Evolutionary conservation across 2,888 invertebrate species (phyloP).

Genomic region (Cheilosia grossa): DNA sequence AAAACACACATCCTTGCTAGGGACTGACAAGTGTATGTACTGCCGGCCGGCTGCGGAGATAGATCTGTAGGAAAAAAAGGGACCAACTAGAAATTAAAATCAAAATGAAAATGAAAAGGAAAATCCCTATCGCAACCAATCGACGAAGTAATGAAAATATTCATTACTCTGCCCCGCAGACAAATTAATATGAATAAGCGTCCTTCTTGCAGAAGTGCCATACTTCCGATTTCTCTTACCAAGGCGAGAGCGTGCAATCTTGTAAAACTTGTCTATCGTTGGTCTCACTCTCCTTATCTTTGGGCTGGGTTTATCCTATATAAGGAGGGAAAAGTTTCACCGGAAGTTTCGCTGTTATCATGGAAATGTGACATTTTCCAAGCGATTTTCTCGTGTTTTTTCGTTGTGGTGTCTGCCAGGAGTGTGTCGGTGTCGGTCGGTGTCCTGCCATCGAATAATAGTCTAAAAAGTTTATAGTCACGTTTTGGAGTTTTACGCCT

Average conservation of each 20-base stretch:
- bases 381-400: constrained; percentile 48
- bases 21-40: background rate
- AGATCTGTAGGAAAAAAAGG: constrained; percentile 3
- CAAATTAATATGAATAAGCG: constrained; percentile 61
- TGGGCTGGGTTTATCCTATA: background rate
- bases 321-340: constrained; percentile 50
- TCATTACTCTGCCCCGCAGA: constrained; percentile 58
- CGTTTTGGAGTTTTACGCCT: constrained; percentile 71
- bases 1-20: background rate
- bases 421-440: constrained; percentile 8
- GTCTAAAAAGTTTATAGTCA: constrained; percentile 74
- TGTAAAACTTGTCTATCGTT: constrained; percentile 57
- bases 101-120: constrained; percentile 33
- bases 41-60: background rate
- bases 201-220: background rate
- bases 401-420: background rate
- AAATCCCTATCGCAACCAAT: constrained; percentile 60
- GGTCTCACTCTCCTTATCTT: constrained; percentile 24
- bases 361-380: constrained; percentile 70
- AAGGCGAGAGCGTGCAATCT: constrained; percentile 32
- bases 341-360: constrained; percentile 72
- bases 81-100: constrained; percentile 39
- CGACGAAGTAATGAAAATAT: constrained; percentile 66
- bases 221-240: constrained; percentile 2
- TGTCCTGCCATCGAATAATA: constrained; percentile 45